These are phyloP conservation scores for Oryctes rhinoceros DNA, from an alignment of 1,140 invertebrate genomes.

Conservation along the genomic window DNA sequence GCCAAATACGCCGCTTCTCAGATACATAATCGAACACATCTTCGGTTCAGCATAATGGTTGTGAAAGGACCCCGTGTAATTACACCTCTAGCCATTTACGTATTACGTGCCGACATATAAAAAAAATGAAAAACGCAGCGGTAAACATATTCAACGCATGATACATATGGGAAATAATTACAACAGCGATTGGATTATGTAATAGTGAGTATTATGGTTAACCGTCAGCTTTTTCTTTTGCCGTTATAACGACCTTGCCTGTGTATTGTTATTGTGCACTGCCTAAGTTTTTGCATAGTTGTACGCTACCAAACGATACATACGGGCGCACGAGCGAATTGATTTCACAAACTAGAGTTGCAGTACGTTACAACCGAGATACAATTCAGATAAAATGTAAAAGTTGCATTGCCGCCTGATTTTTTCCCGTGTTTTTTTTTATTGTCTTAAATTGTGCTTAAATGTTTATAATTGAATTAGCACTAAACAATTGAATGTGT, in stretches of 20 bases:
- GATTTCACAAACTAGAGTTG: not conserved
- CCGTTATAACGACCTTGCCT: slow-evolving; percentile 29
- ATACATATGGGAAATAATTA: slow-evolving; percentile 38
- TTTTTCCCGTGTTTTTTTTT: too few relatives aligned
- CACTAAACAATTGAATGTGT: too few relatives aligned
- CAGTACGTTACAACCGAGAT: not conserved
- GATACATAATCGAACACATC: not conserved
- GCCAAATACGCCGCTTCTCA: not conserved
- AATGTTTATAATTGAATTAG: too few relatives aligned
- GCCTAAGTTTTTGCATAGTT: not conserved
- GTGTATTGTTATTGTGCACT: slow-evolving; percentile 13
- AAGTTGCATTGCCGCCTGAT: not conserved
- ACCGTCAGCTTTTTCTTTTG: slow-evolving; percentile 34
- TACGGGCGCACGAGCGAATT: not conserved
- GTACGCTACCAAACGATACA: not conserved
- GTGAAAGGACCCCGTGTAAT: slow-evolving; percentile 7
- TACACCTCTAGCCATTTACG: slow-evolving; percentile 7
- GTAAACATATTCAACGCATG: slow-evolving; percentile 32
- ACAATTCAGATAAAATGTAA: not conserved
- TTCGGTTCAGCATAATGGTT: not conserved
- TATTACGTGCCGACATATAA: slow-evolving; percentile 3
- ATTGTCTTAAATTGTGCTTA: too few relatives aligned
- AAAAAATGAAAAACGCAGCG: slow-evolving; percentile 25
- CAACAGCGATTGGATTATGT: slow-evolving; percentile 22
- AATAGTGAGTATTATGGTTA: slow-evolving; percentile 27